phyloP scores from a whole-genome alignment of 1,140 invertebrate genomes.

The Pseudomyrmex sp. region DNA sequence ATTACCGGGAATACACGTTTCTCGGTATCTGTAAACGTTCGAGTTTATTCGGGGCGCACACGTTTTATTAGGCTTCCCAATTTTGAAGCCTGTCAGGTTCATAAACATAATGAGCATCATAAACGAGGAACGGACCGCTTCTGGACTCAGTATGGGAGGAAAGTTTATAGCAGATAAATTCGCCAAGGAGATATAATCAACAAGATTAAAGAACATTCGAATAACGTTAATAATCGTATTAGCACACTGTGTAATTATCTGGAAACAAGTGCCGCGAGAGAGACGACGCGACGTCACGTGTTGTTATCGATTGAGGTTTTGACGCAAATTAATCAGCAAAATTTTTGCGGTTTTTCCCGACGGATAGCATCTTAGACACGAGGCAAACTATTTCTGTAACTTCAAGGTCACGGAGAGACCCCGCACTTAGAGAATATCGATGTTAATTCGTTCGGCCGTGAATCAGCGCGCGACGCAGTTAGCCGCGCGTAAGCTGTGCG shows the following conservation, averaged over 20 bases:
- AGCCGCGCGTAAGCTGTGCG: conserved; percentile 18
- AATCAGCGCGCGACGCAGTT: conserved; percentile 45
- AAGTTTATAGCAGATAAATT: not conserved
- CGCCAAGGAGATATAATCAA: too few species aligned
- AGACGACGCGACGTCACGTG: too few species aligned
- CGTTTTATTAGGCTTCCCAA: not conserved
- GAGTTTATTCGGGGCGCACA: not conserved
- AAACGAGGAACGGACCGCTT: not conserved
- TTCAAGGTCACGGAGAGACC: not conserved
- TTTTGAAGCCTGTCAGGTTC: not conserved
- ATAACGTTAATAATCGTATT: too few species aligned
- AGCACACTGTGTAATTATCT: too few species aligned
- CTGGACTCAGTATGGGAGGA: not conserved
- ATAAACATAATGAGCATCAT: not conserved
- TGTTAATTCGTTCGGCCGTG: conserved; percentile 35
- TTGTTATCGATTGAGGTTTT: not conserved
- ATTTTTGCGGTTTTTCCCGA: not conserved
- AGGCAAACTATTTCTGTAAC: not conserved
- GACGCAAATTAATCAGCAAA: not conserved
- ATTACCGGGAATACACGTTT: not conserved
- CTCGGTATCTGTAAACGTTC: not conserved
- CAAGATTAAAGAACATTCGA: too few species aligned
- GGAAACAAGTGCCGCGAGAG: too few species aligned
- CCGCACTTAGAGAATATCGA: not conserved
- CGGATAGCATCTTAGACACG: not conserved